Evolutionary conservation across 2,113 vertebrate genomes (phyloP), one percentile per base, ranked within the genome.

Genomic region (Bettongia penicillata): DNA sequence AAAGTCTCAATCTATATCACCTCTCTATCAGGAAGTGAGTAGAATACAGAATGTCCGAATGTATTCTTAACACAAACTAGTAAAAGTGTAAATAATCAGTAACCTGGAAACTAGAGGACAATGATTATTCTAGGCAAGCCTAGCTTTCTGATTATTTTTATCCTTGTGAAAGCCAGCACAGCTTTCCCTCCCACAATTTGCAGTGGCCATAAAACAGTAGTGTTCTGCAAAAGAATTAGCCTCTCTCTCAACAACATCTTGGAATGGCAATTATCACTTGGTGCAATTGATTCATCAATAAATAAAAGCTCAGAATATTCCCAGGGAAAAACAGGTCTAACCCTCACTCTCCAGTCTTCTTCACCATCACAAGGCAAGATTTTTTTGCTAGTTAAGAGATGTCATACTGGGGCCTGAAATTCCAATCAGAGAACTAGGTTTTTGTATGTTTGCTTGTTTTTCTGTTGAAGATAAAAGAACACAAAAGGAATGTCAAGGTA

Each of bases 271-370:
- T 53, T 97, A 91, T 8, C 94, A 47, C 96, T 97, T 91, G 90
- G 92, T 49, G 89, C 91, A 95, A 97, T 93, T 93, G 53, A 93
- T 96, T 98, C 93, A 96, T 95, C 95, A 96, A 95, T 95, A 97
- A 97, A 93, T 91, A 91, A 95, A 95, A 93, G 0, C 0, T 84
- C 91, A 96, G 92, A 97, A 94, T 93, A 94, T 53, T 94, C 77
- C 51, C 91, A 93, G 53, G 92, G 93, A 97, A 97, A 97, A 97
- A 52, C 92, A 96, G 91, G 52, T 49, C 0, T 51, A 96, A 52
- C 57, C 77, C 5, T 91, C 68, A 90, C 52, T 96, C 52, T n/a
- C 49, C 61, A 28, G 90, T 23, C 5, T 90, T 90, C 48, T 90
- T 43, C 93, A 92, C 51, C 94, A 53, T 94, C 90, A 96, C 48